These are phyloP conservation scores for Leucopsar rothschildi DNA, from an alignment of 2,113 vertebrate genomes.

Conservation along the genomic window DNA sequence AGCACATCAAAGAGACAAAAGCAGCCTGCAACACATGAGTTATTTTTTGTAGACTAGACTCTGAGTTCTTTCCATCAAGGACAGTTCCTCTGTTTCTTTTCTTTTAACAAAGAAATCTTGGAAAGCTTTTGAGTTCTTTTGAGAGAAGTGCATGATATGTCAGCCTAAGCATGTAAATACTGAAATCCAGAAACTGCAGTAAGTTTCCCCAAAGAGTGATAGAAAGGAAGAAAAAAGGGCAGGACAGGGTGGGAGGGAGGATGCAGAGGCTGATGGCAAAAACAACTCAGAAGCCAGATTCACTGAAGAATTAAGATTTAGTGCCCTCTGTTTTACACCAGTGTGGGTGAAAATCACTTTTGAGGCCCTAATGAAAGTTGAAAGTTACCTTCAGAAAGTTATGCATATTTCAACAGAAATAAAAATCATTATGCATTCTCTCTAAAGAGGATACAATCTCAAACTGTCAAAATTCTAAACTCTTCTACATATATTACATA, in stretches of 20 bases:
- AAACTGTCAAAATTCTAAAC: conserved; percentile 75
- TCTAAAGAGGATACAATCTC: conserved; percentile 74
- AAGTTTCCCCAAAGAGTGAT: not conserved
- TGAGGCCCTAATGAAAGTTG: conserved; percentile 67
- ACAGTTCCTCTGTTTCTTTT: not conserved
- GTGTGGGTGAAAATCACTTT: conserved; percentile 16
- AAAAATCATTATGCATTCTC: conserved; percentile 77
- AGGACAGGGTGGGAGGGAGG: not conserved
- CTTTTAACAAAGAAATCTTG: not conserved
- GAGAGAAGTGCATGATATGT: not conserved
- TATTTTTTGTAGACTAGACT: not conserved
- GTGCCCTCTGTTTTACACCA: conserved; percentile 18
- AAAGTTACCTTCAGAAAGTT: conserved; percentile 80
- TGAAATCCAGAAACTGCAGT: not conserved
- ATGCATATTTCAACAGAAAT: conserved; percentile 77
- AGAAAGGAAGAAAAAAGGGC: not conserved
- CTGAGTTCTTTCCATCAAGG: conserved; percentile 1
- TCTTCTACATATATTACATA: conserved; percentile 73
- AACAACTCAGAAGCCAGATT: not conserved
- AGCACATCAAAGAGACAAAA: not conserved
- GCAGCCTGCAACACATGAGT: not conserved
- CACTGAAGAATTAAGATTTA: conserved; percentile 15
- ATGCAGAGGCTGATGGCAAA: not conserved
- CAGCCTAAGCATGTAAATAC: not conserved
- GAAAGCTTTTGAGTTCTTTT: not conserved